Percentiles rank a stretch among this genome's conserved stretches.
Conservation (phyloP, 2,797 vertebrate genomes). For the Thaleichthys pacificus region DNA sequence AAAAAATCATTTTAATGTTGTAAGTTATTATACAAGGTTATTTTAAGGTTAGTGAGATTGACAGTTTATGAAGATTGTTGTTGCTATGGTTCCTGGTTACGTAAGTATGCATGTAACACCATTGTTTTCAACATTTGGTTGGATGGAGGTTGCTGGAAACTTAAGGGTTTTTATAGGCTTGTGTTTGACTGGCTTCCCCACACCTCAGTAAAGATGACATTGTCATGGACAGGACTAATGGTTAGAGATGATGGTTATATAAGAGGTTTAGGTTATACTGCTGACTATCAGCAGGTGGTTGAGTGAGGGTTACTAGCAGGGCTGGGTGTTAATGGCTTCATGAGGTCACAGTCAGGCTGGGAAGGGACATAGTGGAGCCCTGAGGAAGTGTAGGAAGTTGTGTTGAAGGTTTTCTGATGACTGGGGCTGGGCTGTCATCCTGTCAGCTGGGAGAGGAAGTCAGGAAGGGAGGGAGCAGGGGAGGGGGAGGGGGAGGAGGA, state of each 20-base stretch:
- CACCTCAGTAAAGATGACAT: neutral
- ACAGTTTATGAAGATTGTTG: neutral
- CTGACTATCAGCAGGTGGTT: neutral
- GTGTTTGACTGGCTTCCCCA: neutral
- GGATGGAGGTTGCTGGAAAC: too few species aligned
- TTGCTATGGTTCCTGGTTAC: neutral
- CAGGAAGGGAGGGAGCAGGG: constrained; percentile 20
- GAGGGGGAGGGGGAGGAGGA: too few species aligned
- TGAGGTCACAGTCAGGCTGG: neutral
- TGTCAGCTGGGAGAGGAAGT: constrained; percentile 17
- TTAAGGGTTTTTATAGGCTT: neutral
- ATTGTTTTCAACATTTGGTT: neutral
- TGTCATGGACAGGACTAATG: neutral
- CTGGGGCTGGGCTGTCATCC: constrained; percentile 24
- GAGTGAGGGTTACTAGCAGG: neutral
- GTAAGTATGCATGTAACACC: neutral
- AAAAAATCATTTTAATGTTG: neutral
- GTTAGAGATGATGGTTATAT: neutral
- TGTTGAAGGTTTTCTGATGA: constrained; percentile 30
- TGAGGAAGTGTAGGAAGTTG: constrained; percentile 44
- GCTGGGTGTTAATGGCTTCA: neutral
- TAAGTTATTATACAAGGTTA: neutral
- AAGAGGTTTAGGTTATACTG: neutral
- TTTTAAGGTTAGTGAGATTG: neutral
- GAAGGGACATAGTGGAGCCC: constrained; percentile 8